Percentiles rank a stretch among this genome's conserved stretches.
Conservation (phyloP, 2,797 vertebrate species). For the Epinephelus awoara region DNA sequence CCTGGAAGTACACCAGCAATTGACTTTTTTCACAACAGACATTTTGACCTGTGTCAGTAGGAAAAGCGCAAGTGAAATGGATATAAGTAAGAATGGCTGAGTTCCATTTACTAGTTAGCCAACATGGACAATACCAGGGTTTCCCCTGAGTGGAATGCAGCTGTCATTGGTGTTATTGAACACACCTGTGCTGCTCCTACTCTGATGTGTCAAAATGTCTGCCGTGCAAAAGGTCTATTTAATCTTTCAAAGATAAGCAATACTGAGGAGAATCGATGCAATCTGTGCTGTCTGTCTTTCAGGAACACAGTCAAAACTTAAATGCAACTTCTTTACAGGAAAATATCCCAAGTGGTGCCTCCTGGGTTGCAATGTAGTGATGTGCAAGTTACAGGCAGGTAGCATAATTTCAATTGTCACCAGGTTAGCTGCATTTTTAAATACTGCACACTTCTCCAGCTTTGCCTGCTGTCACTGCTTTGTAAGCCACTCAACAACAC, state of each 20-base stretch:
- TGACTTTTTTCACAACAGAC: too few relatives aligned
- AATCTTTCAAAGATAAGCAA: neutral
- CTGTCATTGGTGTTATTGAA: too few relatives aligned
- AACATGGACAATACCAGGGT: too few relatives aligned
- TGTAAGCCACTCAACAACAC: neutral
- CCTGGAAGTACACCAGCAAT: constrained; percentile 18
- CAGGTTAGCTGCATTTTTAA: neutral
- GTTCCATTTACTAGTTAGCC: too few relatives aligned
- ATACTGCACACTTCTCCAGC: constrained; percentile 32
- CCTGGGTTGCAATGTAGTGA: neutral
- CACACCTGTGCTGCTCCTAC: too few relatives aligned
- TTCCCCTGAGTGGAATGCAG: too few relatives aligned
- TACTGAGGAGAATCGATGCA: neutral
- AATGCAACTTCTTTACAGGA: too few relatives aligned
- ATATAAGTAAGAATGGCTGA: too few relatives aligned
- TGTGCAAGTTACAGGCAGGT: neutral
- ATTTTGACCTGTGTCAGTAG: too few relatives aligned
- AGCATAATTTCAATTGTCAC: neutral
- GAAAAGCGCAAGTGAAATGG: too few relatives aligned
- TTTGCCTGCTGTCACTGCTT: neutral
- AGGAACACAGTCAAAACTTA: neutral
- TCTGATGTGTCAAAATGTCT: neutral
- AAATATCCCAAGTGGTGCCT: neutral
- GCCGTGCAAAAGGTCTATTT: too few relatives aligned
- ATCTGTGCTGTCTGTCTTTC: neutral